Evolutionary conservation across 1,140 invertebrate genomes (phyloP), one percentile per base, ranked within the genome.

Genomic region (Euwallacea fornicatus): DNA sequence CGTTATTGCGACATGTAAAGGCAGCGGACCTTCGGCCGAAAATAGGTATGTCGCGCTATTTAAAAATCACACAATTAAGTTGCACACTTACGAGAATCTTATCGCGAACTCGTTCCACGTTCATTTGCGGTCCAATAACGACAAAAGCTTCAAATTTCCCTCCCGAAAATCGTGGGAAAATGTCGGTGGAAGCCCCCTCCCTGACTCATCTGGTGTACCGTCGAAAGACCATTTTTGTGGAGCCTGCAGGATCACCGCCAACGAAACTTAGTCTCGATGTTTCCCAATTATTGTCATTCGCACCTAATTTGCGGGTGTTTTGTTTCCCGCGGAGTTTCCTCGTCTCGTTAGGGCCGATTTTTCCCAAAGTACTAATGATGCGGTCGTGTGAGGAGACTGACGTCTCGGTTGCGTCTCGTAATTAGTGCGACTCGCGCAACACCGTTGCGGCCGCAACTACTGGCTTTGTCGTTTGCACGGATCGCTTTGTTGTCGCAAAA

Each of bases 401-500:
- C 63, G 63, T 65, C 63, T 62, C 60, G 60, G 60, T 62, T 46
- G 60, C 60, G 41, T 62, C 47, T 54, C 63, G 64, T 66, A 66
- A 66, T 66, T 66, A 66, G 64, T 13, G 54, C 64, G 54, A 43
- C 46, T 44, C 54, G 64, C 64, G 54, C 53, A 15, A 58, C 54
- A 21, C 64, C 54, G 21, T 33, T 33, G 64, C 63, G 53, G 53
- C 33, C 64, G 50, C 50, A 43, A 50, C 33, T 65, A 8, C 33
- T 33, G 21, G 21, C 53, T 66, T 58, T 66, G 64, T 66, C 64
- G n/a, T 66, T 64, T 54, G 64, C 53, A 58, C 53, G 64, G 64
- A 9, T 42, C 64, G 64, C 64, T 66, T 66, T 66, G 64, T 66
- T 58, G 64, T 56, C 64, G 64, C 64, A 44, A 66, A 66, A 66